phyloP scores from a whole-genome alignment of 2,888 invertebrate genomes.

The Eulithis testata region DNA sequence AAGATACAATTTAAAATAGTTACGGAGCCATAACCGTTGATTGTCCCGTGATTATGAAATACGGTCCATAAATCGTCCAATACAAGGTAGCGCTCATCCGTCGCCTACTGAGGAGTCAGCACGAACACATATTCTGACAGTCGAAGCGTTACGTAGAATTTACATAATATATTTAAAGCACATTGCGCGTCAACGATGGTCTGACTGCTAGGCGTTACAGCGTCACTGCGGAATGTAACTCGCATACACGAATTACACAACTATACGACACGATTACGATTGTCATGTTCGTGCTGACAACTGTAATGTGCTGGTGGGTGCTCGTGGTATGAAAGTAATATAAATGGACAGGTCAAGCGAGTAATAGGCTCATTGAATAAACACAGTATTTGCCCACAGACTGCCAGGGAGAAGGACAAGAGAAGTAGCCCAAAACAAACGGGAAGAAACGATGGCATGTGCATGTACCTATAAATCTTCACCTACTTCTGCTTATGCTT shows the following conservation, averaged over 20 bases:
- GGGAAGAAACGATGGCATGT: too few species aligned
- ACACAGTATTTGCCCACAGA: not conserved
- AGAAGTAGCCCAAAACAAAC: not conserved
- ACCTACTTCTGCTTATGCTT: too few species aligned
- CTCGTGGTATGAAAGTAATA: slow-evolving; percentile 19
- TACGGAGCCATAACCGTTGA: slow-evolving; percentile 19
- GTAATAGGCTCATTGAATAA: slow-evolving; percentile 23
- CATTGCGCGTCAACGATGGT: too few species aligned
- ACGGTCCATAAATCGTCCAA: slow-evolving; percentile 32
- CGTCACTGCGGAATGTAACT: too few species aligned
- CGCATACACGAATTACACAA: too few species aligned
- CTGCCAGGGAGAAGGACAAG: not conserved
- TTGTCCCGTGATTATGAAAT: slow-evolving; percentile 35
- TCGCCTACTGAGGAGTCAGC: slow-evolving; percentile 16
- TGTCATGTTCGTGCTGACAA: too few species aligned
- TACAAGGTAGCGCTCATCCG: slow-evolving; percentile 32
- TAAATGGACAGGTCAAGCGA: slow-evolving; percentile 26
- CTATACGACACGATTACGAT: too few species aligned
- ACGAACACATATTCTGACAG: too few species aligned
- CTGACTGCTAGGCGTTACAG: too few species aligned
- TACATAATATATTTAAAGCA: too few species aligned
- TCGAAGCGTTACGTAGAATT: too few species aligned
- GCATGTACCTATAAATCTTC: too few species aligned
- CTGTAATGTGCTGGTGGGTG: slow-evolving; percentile 21
- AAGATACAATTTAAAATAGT: slow-evolving; percentile 20